These are phyloP conservation scores for Drosophila parthenogenetica DNA, from an alignment of 2,888 invertebrate species.

Conservation along the genomic window DNA sequence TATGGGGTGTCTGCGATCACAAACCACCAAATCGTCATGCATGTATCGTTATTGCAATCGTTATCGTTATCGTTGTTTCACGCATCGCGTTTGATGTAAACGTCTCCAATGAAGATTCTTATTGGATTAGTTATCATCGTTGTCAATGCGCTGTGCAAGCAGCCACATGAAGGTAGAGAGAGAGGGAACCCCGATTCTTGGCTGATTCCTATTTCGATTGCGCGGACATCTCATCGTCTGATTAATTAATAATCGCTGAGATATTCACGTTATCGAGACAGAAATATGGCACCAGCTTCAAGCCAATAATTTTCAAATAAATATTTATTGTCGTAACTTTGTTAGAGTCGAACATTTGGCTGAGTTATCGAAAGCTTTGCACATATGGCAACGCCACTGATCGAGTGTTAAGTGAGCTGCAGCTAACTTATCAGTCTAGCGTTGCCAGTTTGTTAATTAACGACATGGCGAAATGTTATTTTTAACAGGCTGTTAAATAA, in stretches of 20 bases:
- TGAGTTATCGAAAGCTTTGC: neutral
- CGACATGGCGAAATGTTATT: neutral
- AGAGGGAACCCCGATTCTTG: neutral
- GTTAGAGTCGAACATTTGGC: too few species aligned
- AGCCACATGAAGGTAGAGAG: constrained; percentile 3
- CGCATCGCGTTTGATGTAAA: constrained; percentile 53
- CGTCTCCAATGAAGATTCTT: constrained; percentile 48
- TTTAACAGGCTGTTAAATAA: constrained; percentile 1
- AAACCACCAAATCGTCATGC: constrained; percentile 27
- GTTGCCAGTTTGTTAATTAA: neutral
- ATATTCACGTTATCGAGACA: constrained; percentile 62
- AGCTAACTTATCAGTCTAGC: neutral
- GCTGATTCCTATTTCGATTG: constrained; percentile 43
- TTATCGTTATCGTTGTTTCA: neutral
- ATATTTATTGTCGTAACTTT: neutral
- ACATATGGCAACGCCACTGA: constrained; percentile 5
- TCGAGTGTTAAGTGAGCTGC: neutral
- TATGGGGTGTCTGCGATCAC: constrained; percentile 48
- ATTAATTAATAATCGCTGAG: constrained; percentile 47
- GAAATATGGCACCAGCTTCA: constrained; percentile 8
- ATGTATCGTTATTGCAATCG: constrained; percentile 13
- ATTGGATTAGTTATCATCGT: constrained; percentile 65
- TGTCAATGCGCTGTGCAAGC: constrained; percentile 38
- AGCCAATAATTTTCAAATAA: neutral
- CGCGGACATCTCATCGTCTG: constrained; percentile 49